These are phyloP conservation scores for Coregonus sp. DNA, from an alignment of 2,797 vertebrate genomes.

Conservation along the genomic window DNA sequence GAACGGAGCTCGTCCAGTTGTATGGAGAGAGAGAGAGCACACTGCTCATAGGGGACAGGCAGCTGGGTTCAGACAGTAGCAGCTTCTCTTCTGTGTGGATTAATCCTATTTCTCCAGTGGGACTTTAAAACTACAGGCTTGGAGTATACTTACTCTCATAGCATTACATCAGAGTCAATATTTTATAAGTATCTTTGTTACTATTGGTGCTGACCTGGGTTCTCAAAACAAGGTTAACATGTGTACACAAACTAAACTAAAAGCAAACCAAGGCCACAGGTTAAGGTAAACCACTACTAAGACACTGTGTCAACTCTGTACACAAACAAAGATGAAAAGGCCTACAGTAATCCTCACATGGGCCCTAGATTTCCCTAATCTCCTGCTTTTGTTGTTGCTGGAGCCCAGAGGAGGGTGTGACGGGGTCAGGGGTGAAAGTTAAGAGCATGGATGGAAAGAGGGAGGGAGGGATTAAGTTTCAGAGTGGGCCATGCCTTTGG, in stretches of 20 bases:
- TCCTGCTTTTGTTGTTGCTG: constrained; percentile 71
- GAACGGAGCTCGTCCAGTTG: too few relatives aligned
- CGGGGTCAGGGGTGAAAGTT: constrained; percentile 79
- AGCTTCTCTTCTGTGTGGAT: constrained; percentile 10
- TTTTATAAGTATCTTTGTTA: constrained; percentile 1
- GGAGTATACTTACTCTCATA: not conserved
- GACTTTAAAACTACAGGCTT: not conserved
- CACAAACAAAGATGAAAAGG: constrained; percentile 47
- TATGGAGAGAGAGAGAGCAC: constrained; percentile 1
- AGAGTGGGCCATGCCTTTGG: not conserved
- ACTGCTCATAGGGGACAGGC: constrained; percentile 22
- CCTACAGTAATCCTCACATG: constrained; percentile 48
- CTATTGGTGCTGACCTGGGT: constrained; percentile 41
- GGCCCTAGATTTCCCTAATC: constrained; percentile 73
- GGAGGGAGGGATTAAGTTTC: constrained; percentile 8
- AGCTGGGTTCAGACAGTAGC: constrained; percentile 42
- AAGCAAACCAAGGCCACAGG: constrained; percentile 68
- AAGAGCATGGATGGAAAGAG: constrained; percentile 68
- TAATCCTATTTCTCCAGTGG: not conserved
- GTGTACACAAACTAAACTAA: constrained; percentile 59
- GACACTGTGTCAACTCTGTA: constrained; percentile 66
- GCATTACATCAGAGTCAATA: not conserved
- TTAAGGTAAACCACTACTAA: constrained; percentile 62
- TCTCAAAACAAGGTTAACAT: constrained; percentile 55
- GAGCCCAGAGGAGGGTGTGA: constrained; percentile 70